Evolutionary conservation across 2,888 invertebrate genomes (phyloP).

Genomic region (Crioceris asparagi): DNA sequence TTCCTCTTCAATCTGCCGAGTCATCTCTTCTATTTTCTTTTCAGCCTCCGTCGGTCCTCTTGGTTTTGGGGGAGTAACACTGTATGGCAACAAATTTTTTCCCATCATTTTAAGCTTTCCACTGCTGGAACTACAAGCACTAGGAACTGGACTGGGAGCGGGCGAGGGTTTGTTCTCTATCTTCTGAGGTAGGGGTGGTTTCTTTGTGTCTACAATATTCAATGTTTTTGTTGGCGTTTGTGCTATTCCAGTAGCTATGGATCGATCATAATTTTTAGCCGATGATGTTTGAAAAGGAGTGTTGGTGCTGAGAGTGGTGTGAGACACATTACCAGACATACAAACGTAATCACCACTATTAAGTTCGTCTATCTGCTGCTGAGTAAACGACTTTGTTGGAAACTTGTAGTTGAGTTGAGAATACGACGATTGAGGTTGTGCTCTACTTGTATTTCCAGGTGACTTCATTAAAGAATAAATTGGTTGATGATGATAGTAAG

Average conservation of each 20-base stretch:
- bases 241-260: slow-evolving; percentile 39
- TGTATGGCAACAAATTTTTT: slow-evolving; percentile 72
- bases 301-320: slow-evolving; percentile 40
- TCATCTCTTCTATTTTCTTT: slow-evolving; percentile 85
- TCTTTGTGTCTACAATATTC: not conserved
- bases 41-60: slow-evolving; percentile 88
- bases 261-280: slow-evolving; percentile 34
- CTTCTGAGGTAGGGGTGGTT: slow-evolving; percentile 17
- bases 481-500: slow-evolving; percentile 23
- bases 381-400: slow-evolving; percentile 26
- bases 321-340: slow-evolving; percentile 62
- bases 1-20: slow-evolving; percentile 85
- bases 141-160: slow-evolving; percentile 51
- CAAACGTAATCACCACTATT: slow-evolving; percentile 75
- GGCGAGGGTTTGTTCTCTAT: slow-evolving; percentile 32
- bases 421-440: slow-evolving; percentile 21
- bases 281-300: slow-evolving; percentile 35
- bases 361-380: slow-evolving; percentile 52
- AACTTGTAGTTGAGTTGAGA: slow-evolving; percentile 13
- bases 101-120: slow-evolving; percentile 42
- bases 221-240: slow-evolving; percentile 35
- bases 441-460: slow-evolving; percentile 14
- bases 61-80: slow-evolving; percentile 78
- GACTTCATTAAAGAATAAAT: slow-evolving; percentile 32
- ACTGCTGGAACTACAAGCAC: slow-evolving; percentile 48